Evolutionary conservation across 2,888 invertebrate species (phyloP), one percentile per base, ranked within the genome.

Genomic region (Clitarchus hookeri): DNA sequence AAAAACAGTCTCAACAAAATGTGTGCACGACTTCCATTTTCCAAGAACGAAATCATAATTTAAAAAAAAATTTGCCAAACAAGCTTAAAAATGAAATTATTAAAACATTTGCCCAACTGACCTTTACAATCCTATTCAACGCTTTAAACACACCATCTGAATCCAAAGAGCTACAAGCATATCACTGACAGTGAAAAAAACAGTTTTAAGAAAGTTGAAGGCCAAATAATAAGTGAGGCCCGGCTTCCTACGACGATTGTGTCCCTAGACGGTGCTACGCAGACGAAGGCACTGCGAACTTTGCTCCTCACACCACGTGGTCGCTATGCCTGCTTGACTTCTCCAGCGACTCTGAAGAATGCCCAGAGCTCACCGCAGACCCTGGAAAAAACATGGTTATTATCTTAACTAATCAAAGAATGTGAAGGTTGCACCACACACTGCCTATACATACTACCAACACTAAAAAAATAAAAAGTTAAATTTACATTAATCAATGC

Each of bases 291-390:
- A 65, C 65, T n/a, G 65, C n/a, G n/a, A 65, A 2, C n/a, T 36
- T 36, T 12, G 53, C 8, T 53, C 2, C 16, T 65, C 65, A 65
- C 65, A 65, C 65, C 65, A 65, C 16, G 65, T 65, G 27, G 82
- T 82, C 85, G 80, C 85, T 87, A 36, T 87, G 87, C 26, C 86
- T 79, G 80, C 85, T 87, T n/a, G 85, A 87, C 89, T 91, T 91
- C 53, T 91, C 92, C 89, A 92, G 88, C 84, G 94, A 94, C 90
- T 94, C 94, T 87, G 94, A 93, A 83, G 94, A 94, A 90, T 94
- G 93, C 27, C 93, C 94, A 83, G 94, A 94, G 85, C 93, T 94
- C 79, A 94, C 94, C 91, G 94, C 94, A 87, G 92, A 92, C 90
- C 93, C 93, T 93, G 92, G 84, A 89, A 87, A 88, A 89, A 88